These are phyloP conservation scores for Heteropelma amictum DNA, from an alignment of 2,888 invertebrate genomes.

Conservation along the genomic window DNA sequence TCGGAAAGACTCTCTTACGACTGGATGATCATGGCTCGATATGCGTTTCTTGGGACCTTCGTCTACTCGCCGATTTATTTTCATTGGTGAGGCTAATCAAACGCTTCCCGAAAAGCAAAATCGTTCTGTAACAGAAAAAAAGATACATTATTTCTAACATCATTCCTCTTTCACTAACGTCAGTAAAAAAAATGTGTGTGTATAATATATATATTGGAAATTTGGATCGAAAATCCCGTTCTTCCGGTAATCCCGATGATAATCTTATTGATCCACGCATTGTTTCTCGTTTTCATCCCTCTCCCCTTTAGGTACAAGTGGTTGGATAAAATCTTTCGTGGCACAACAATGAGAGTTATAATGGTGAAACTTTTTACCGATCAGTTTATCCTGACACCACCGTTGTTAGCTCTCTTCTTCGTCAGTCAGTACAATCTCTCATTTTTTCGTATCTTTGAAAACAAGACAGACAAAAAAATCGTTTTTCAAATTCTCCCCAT, in stretches of 20 bases:
- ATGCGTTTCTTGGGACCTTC: constrained; percentile 82
- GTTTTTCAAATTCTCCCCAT: not conserved
- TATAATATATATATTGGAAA: not conserved
- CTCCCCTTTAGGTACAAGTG: constrained; percentile 85
- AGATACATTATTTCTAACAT: not conserved
- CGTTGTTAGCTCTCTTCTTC: constrained; percentile 85
- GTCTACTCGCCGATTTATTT: constrained; percentile 82
- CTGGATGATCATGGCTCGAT: constrained; percentile 80
- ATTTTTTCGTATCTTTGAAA: not conserved
- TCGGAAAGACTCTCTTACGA: constrained; percentile 73
- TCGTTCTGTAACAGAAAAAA: not conserved
- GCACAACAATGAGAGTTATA: constrained; percentile 82
- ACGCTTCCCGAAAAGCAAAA: not conserved
- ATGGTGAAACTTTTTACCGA: constrained; percentile 86
- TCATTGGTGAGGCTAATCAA: constrained; percentile 79
- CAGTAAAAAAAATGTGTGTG: not conserved
- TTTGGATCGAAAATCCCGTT: too few relatives aligned
- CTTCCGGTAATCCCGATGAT: not conserved
- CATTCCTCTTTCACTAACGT: too few relatives aligned
- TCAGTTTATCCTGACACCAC: constrained; percentile 88
- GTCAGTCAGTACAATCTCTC: constrained; percentile 81
- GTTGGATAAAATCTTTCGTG: constrained; percentile 85
- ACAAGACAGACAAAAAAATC: not conserved
- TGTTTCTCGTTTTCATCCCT: not conserved
- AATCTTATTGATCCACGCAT: not conserved